These are phyloP conservation scores for Whitmania pigra DNA, from an alignment of 1,140 invertebrate species.

Conservation along the genomic window DNA sequence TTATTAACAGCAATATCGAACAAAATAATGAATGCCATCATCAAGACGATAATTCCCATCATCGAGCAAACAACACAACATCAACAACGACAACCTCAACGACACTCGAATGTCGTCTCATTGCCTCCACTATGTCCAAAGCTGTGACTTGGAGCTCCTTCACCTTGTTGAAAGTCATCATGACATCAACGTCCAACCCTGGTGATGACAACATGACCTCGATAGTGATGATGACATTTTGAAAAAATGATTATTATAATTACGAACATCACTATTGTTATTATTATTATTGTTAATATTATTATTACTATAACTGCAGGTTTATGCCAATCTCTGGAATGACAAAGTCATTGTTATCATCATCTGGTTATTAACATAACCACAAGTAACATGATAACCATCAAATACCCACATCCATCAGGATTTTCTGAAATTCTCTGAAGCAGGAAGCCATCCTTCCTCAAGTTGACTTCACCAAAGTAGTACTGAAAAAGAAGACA, in stretches of 20 bases:
- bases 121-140: background rate
- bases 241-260: constrained; percentile 7
- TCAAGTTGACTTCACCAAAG: constrained; percentile 5
- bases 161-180: constrained; percentile 15
- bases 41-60: too few relatives aligned
- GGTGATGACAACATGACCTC: background rate
- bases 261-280: too few relatives aligned
- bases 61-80: too few relatives aligned
- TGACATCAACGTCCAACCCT: constrained; percentile 10
- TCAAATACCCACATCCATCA: background rate
- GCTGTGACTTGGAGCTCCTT: background rate
- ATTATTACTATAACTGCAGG: background rate
- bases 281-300: too few relatives aligned
- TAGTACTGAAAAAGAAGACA: background rate
- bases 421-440: background rate
- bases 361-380: background rate
- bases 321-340: background rate
- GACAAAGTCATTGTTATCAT: background rate
- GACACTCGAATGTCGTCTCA: background rate
- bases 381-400: background rate
- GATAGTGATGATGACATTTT: background rate
- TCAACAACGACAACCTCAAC: background rate
- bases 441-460: constrained; percentile 1
- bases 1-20: too few relatives aligned
- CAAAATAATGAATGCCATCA: too few relatives aligned